Conservation (phyloP, 2,113 vertebrate species). For the Bungarus multicinctus region DNA sequence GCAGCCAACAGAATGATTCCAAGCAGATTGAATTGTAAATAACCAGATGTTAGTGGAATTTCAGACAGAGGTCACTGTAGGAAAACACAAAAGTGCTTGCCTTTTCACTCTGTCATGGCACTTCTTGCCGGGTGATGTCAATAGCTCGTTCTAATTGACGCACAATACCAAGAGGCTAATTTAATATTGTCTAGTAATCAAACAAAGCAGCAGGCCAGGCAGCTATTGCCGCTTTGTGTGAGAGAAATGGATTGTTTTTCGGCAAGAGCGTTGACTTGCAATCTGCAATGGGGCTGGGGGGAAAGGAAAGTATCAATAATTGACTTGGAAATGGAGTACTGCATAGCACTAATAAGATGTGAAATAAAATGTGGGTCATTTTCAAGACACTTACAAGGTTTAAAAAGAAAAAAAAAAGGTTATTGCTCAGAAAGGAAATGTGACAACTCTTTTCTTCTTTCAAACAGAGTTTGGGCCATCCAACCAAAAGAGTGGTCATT, state of each 20-base stretch:
- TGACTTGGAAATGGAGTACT: neutral
- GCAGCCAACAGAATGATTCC: slow-evolving; percentile 40
- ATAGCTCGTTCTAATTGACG: slow-evolving; percentile 13
- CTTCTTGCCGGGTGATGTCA: neutral
- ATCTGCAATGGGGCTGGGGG: neutral
- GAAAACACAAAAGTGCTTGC: slow-evolving; percentile 47
- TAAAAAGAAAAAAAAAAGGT: neutral
- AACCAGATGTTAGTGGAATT: slow-evolving; percentile 56
- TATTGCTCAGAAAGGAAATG: neutral
- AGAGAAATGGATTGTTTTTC: neutral
- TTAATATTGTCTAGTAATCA: slow-evolving; percentile 10
- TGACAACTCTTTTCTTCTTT: neutral
- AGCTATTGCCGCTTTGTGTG: neutral
- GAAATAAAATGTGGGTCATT: neutral
- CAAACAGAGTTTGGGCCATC: neutral
- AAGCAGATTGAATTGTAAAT: slow-evolving; percentile 58
- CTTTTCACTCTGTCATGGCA: slow-evolving; percentile 28
- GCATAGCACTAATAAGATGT: neutral
- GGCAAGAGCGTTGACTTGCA: neutral
- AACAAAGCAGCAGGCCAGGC: neutral
- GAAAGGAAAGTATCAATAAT: neutral
- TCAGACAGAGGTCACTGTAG: slow-evolving; percentile 39
- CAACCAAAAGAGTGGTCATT: neutral
- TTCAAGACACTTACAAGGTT: neutral
- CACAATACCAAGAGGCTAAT: slow-evolving; percentile 1